phyloP scores from a whole-genome alignment of 2,797 vertebrate genomes.

The Pitangus sulphuratus region DNA sequence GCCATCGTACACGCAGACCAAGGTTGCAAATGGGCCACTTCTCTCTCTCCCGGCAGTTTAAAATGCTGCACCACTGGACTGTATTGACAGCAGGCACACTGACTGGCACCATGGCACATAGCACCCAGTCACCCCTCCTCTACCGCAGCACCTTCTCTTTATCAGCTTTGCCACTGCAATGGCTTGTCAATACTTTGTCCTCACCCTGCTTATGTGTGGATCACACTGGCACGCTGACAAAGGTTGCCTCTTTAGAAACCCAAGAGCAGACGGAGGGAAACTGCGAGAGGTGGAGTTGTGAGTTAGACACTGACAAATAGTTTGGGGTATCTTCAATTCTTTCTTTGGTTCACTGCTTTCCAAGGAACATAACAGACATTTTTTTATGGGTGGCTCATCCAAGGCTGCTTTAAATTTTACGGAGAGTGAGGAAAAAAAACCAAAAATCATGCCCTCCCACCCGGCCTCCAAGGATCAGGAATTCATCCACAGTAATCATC shows the following conservation, averaged over 20 bases:
- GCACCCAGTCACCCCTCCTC: background rate
- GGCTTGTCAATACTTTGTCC: background rate
- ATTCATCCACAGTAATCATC: slow-evolving; percentile 21
- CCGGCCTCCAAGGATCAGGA: slow-evolving; percentile 14
- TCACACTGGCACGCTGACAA: background rate
- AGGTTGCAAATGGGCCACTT: background rate
- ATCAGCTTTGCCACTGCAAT: background rate
- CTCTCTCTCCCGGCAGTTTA: background rate
- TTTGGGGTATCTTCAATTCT: background rate
- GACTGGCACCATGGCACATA: background rate
- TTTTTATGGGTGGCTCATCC: background rate
- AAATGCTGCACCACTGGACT: background rate
- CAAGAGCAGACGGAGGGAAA: background rate
- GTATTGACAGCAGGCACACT: background rate
- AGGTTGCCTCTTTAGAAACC: background rate
- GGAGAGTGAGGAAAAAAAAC: background rate
- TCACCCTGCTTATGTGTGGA: background rate
- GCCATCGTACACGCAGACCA: rapidly evolving
- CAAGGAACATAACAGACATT: background rate
- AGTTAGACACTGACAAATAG: background rate
- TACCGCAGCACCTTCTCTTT: background rate
- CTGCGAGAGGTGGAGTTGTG: background rate
- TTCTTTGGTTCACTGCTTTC: background rate
- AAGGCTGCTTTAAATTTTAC: slow-evolving; percentile 12
- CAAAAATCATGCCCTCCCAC: background rate